A percentile compares a stretch with the other conserved stretches of the same genome.
These are phyloP conservation scores for Brachionus sp. DNA, from an alignment of 1,140 invertebrate species.

Conservation along the genomic window DNA sequence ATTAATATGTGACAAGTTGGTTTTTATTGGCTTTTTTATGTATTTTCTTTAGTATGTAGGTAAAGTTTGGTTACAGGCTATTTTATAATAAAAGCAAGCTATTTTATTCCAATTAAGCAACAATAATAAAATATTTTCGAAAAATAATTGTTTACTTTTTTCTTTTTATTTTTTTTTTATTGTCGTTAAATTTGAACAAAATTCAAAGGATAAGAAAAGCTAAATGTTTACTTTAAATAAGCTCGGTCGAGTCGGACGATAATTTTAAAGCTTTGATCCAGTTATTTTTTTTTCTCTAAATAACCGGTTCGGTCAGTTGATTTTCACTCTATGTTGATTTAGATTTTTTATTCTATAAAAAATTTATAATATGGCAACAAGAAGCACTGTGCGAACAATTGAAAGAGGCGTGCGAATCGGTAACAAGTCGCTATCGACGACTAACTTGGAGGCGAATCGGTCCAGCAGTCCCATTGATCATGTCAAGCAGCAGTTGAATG, in stretches of 20 bases:
- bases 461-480: constrained; percentile 3
- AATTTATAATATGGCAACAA: not conserved
- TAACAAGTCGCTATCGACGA: not conserved
- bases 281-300: not conserved
- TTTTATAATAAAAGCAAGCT: constrained; percentile 3
- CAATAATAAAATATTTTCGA: not conserved
- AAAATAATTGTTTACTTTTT: constrained; percentile 4
- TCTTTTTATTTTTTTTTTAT: not conserved
- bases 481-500: not conserved
- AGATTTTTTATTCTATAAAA: not conserved
- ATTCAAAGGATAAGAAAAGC: not conserved
- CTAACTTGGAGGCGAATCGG: not conserved
- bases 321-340: not conserved
- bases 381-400: constrained; percentile 31
- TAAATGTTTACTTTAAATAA: not conserved
- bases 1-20: not conserved
- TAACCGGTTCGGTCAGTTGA: not conserved
- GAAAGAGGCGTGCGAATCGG: constrained; percentile 26
- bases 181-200: not conserved
- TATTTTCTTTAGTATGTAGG: not conserved
- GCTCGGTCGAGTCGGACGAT: not conserved
- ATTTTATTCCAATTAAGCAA: constrained; percentile 33
- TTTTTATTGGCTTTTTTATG: not conserved
- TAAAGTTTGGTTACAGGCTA: constrained; percentile 35
- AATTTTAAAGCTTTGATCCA: not conserved